Base-by-base conservation (phyloP, 2,888 invertebrate genomes). In the Hypomecis punctinalis region DNA sequence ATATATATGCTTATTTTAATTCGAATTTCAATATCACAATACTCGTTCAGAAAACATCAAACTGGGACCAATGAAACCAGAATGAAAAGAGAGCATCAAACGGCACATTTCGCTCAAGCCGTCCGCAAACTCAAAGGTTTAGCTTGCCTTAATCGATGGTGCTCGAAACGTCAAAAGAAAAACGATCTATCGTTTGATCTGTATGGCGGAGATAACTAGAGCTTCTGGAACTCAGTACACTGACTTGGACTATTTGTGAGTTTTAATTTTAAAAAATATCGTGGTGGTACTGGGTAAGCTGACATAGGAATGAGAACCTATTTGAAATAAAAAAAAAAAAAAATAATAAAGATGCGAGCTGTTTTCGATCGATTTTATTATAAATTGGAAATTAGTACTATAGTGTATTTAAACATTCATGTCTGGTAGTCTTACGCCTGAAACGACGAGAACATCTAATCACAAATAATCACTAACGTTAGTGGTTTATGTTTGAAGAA, bases 111-210 rank as follows among this genome's bases (percentile, higher is more conserved):
- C 63, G 13, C 33, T 23, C 40, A 13, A 39, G 8, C 23, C 39
- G 59, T 54, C 65, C 67, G 55, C 67, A 66, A 65, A 65, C 70
- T 72, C 72, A 68, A 68, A 72, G 63, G 61, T 48, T 64, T 64
- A 63, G 56, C 54, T 66, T 57, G 53, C 73, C 72, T 69, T 77
- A 81, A 84, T 83, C 82, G 83, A 83, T 82, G 81, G 71, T 75
- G 74, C 80, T 80, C 68, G 69, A 76, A 78, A 80, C 74, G 72
- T 76, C 75, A 82, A 83, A 88, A 86, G 88, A 85, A 88, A 87
- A 86, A 86, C 85, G 85, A 83, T 85, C 61, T 57, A 85, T 85
- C 86, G 86, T 86, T 78, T 89, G 88, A 89, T 89, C 87, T 88
- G 82, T 81, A 70, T 75, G 72, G 69, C 76, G 75, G 78, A 86